Evolutionary conservation across 2,888 invertebrate species (phyloP), one percentile per base, ranked within the genome.

Genomic region (Torymus auratus): DNA sequence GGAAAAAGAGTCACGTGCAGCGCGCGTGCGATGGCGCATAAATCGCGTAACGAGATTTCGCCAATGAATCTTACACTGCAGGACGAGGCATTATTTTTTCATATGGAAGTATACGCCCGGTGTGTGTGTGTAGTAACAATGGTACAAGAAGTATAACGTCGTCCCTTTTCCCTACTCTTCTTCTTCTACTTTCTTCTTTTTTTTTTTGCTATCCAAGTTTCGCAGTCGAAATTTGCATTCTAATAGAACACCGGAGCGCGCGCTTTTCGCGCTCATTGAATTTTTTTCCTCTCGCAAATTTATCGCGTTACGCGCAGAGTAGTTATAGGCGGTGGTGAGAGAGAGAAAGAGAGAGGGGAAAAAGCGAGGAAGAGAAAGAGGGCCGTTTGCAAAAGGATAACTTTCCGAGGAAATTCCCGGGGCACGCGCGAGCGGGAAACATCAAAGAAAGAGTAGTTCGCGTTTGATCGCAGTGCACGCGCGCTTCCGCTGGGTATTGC

Each of bases 181-280:
- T 20, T 41, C 1, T 41, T 41, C 41, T 41, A 7, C 41, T 28
- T 4, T 28, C 28, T 41, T 7, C 7, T 1, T 41, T 5, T 41
- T 41, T 41, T 28, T 28, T 28, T 28, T 28, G 0, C 41, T 41
- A 41, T 41, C 41, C 41, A 41, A 41, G 7, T 41, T 41, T 7
- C 7, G 41, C 41, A 41, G 50, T 13, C 12, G 53, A 71, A 76
- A 72, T 80, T 80, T 68, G 76, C 76, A 76, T 76, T 62, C 71
- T 76, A 76, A 80, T 80, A 71, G 67, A 72, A 80, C 15, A 52
- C n/a, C n/a, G 56, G 50, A 20, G 20, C 7, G 7, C 41, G 28
- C 28, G 28, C 28, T 71, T 70, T 75, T 71, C 50, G 23, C 65
- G 55, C 55, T 60, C 67, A 67, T 71, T 76, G 65, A 75, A 70